Evolutionary conservation across 1,140 invertebrate species (phyloP), one percentile per base, ranked within the genome.

Genomic region (Polypedilum pembai): DNA sequence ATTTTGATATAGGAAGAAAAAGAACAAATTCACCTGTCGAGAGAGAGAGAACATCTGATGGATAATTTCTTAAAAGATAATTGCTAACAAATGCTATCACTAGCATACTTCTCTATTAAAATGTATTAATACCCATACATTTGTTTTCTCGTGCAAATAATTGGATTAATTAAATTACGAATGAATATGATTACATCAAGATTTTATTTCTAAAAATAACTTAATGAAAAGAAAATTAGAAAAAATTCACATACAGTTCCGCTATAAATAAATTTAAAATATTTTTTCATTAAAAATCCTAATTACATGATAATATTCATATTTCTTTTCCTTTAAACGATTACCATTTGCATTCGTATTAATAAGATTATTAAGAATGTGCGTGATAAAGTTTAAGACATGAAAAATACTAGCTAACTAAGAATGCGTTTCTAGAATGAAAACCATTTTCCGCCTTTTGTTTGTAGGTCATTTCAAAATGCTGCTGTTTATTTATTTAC

Each of bases 111-210:
- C 24, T 33, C 1, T 33, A 33, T 33, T 33, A 33, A 33, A 33
- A 33, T 33, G 5, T 33, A 33, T 5, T 33, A 33, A 3, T 33
- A 33, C 24, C 1, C 24, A 33, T 33, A 33, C 45, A n/a, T 56
- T 56, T 21, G 65, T 8, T 21, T 69, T 21, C 18, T 69, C 65
- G 65, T 69, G 65, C 65, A 18, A 69, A 69, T 69, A 69, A 69
- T 69, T 69, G 65, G 65, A 69, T 69, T 69, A 69, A 69, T 69
- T 69, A 20, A 69, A 69, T 69, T 20, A 69, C 18, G 17, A 69
- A 7, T 69, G 45, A 56, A n/a, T 56, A 56, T 56, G n/a, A n/a
- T n/a, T 56, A 12, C 12, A 56, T 56, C n/a, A 56, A 56, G 4
- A n/a, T 56, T 33, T 33, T 33, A 33, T 33, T 33, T 33, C 24